Conservation (phyloP, 2,113 vertebrate species). For the Cryptomyrus ogoouensis region DNA sequence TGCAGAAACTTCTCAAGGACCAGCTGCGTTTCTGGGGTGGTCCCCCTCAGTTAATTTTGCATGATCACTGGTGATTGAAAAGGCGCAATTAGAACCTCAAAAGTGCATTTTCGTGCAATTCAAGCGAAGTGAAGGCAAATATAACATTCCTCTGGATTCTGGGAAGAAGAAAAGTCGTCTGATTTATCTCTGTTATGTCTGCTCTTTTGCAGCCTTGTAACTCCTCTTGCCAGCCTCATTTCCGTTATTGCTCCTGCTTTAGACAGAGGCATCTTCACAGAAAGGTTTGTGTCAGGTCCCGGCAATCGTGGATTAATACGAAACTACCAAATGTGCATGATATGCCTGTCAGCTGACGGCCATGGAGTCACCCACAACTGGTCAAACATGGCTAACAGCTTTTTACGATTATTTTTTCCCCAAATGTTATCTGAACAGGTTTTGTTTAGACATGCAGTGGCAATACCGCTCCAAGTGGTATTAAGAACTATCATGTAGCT, state of each 20-base stretch:
- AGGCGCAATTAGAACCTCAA: not conserved
- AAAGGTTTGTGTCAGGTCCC: not conserved
- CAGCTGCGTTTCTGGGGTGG: not conserved
- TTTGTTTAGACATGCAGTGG: not conserved
- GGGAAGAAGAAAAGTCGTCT: slow-evolving; percentile 28
- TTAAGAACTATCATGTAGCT: not conserved
- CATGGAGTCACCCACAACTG: not conserved
- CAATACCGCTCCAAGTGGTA: not conserved
- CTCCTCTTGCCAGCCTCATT: slow-evolving; percentile 16
- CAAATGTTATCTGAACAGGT: not conserved
- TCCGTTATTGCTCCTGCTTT: not conserved
- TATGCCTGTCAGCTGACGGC: not conserved
- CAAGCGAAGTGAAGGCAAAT: slow-evolving; percentile 48
- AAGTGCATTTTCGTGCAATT: slow-evolving; percentile 5
- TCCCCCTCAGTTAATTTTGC: not conserved
- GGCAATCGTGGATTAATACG: not conserved
- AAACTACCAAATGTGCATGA: not conserved
- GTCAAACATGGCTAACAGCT: not conserved
- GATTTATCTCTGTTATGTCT: slow-evolving; percentile 38
- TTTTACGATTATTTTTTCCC: not conserved
- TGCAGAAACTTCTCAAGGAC: not conserved
- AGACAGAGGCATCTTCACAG: not conserved
- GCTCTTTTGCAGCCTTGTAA: slow-evolving; percentile 27
- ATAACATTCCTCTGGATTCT: slow-evolving; percentile 35
- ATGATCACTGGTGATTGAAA: not conserved